These are phyloP conservation scores for Contarinia nasturtii DNA, from an alignment of 1,140 invertebrate genomes.

Conservation along the genomic window DNA sequence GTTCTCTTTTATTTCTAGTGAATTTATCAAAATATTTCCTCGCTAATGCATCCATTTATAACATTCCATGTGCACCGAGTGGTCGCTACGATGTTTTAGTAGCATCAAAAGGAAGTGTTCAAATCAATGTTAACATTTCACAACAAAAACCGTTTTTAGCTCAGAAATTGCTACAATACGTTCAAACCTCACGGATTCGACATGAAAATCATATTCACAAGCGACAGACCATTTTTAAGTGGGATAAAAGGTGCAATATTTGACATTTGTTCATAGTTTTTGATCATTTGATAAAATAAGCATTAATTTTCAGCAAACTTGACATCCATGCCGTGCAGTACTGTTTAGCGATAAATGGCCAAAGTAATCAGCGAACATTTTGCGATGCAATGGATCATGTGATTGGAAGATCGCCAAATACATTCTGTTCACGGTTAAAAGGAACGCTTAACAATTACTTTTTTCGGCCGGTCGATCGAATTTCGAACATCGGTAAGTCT, in stretches of 20 bases:
- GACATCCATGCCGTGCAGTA: conserved; percentile 21
- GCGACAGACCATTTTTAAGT: conserved; percentile 21
- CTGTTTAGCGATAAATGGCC: conserved; percentile 15
- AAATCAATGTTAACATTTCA: conserved; percentile 16
- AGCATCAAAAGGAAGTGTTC: conserved; percentile 12
- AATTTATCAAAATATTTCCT: conserved; percentile 9
- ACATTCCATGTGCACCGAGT: conserved; percentile 18
- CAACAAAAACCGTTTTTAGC: conserved; percentile 15
- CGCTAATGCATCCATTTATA: conserved; percentile 5
- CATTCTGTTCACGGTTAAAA: neutral
- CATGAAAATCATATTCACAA: conserved; percentile 21
- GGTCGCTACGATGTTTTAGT: conserved; percentile 21
- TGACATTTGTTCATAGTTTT: neutral
- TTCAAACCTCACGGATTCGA: conserved; percentile 14
- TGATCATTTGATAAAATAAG: neutral
- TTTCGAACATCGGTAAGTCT: neutral
- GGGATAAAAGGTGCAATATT: conserved; percentile 16
- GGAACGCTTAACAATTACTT: neutral
- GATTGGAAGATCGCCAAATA: neutral
- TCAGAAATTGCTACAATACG: conserved; percentile 18
- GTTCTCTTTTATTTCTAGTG: conserved; percentile 6
- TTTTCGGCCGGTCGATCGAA: neutral
- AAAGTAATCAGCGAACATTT: conserved; percentile 10
- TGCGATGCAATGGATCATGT: conserved; percentile 12
- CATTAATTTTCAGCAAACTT: conserved; percentile 10